Conservation (phyloP, 2,888 invertebrate species). For the Agonopterix arenella region DNA sequence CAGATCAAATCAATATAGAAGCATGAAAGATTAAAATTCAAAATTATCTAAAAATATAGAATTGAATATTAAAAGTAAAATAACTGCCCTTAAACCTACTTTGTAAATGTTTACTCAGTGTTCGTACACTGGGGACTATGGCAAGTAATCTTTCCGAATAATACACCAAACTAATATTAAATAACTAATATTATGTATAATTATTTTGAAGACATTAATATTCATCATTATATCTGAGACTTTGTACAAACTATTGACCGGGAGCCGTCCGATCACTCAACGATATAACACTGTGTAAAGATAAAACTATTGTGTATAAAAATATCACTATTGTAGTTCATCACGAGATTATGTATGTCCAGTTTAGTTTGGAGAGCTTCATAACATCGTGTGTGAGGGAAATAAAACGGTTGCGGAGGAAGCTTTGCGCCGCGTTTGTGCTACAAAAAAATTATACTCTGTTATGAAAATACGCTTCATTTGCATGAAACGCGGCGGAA, state of each 20-base stretch:
- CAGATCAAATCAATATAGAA: slow-evolving; percentile 17
- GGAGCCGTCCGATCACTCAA: slow-evolving; percentile 73
- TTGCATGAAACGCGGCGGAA: slow-evolving; percentile 38
- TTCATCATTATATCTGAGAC: slow-evolving; percentile 37
- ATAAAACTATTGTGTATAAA: slow-evolving; percentile 75
- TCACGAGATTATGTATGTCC: slow-evolving; percentile 32
- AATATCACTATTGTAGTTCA: slow-evolving; percentile 67
- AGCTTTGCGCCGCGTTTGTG: slow-evolving; percentile 39
- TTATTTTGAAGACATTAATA: slow-evolving; percentile 43
- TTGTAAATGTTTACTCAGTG: slow-evolving; percentile 24
- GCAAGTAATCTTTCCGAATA: slow-evolving; percentile 34
- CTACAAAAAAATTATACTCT: slow-evolving; percentile 64
- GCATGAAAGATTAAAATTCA: slow-evolving; percentile 12
- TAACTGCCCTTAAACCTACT: slow-evolving; percentile 27
- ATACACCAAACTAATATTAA: slow-evolving; percentile 20
- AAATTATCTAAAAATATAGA: slow-evolving; percentile 9
- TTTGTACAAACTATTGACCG: slow-evolving; percentile 70
- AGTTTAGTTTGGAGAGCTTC: slow-evolving; percentile 6
- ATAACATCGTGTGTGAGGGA: slow-evolving; percentile 43
- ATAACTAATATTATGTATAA: slow-evolving; percentile 30
- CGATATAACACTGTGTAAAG: slow-evolving; percentile 72
- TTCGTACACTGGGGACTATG: slow-evolving; percentile 36
- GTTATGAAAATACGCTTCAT: slow-evolving; percentile 62
- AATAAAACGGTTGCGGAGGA: slow-evolving; percentile 50
- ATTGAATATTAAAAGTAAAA: slow-evolving; percentile 15